These are phyloP conservation scores for Indicator indicator DNA, from an alignment of 2,113 vertebrate species.

Conservation along the genomic window DNA sequence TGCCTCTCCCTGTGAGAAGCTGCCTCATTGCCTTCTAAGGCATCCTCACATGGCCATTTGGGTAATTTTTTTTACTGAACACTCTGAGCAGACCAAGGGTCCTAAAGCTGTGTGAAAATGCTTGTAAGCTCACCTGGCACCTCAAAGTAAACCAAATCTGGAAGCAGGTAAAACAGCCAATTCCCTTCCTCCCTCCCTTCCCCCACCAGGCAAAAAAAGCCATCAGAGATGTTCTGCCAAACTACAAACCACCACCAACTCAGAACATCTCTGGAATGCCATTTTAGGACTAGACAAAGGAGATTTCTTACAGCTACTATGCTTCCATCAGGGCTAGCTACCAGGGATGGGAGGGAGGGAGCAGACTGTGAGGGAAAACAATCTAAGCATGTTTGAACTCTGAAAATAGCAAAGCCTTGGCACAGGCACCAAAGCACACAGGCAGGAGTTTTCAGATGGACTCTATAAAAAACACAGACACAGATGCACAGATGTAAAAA, in stretches of 20 bases:
- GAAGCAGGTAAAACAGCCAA: neutral
- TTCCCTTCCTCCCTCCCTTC: too few relatives aligned
- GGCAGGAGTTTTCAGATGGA: neutral
- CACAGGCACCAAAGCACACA: neutral
- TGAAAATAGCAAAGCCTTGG: conserved; percentile 7
- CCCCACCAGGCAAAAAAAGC: too few relatives aligned
- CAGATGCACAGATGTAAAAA: neutral
- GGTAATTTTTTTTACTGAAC: neutral
- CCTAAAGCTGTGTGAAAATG: neutral
- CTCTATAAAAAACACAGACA: neutral
- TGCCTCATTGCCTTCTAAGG: neutral
- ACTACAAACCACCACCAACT: neutral
- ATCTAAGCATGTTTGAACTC: neutral
- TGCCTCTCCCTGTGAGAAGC: neutral
- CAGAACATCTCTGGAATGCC: neutral
- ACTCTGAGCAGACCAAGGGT: neutral
- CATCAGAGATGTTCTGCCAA: neutral
- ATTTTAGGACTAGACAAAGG: neutral
- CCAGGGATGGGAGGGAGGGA: neutral
- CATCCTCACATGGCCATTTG: neutral
- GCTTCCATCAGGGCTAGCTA: neutral
- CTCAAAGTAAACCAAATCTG: neutral
- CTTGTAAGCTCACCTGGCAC: neutral
- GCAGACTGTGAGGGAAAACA: neutral
- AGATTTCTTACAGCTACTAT: neutral